A percentile compares a stretch with the other conserved stretches of the same genome.
Conservation (phyloP, 2,113 vertebrate species). For the Campylomormyrus numenius region DNA sequence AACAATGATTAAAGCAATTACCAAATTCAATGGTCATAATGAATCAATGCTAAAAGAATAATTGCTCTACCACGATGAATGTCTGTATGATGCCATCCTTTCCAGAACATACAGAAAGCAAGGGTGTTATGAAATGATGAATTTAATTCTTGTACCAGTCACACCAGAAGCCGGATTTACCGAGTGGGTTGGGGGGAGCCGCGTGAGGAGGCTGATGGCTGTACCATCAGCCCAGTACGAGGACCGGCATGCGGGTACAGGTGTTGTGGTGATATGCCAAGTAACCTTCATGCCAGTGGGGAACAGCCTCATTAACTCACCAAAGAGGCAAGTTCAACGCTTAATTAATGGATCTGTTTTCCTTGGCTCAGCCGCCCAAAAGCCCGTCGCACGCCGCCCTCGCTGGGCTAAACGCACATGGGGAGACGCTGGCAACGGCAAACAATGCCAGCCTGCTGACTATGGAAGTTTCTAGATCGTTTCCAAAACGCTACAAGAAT, state of each 20-base stretch:
- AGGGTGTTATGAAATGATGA: not conserved
- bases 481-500: not conserved
- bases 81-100: not conserved
- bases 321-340: conserved; percentile 11
- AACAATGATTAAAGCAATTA: not conserved
- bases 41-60: not conserved
- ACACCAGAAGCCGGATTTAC: not conserved
- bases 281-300: conserved; percentile 5
- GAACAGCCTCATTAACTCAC: conserved; percentile 21
- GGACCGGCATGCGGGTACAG: not conserved
- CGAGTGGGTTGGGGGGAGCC: not conserved
- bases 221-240: not conserved
- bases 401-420: not conserved
- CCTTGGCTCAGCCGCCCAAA: not conserved
- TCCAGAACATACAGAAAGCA: not conserved
- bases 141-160: not conserved
- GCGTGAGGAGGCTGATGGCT: not conserved
- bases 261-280: conserved; percentile 13
- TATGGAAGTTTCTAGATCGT: not conserved
- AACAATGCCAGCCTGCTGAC: not conserved
- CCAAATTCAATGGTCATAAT: not conserved
- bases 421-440: not conserved
- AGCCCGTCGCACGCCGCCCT: not conserved
- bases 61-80: not conserved
- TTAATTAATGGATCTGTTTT: conserved; percentile 20